Evolutionary conservation across 37 sponge, comb jelly and placozoan genomes (phyloP), one percentile per base, ranked within the genome.

Genomic region (Corticium candelabrum): DNA sequence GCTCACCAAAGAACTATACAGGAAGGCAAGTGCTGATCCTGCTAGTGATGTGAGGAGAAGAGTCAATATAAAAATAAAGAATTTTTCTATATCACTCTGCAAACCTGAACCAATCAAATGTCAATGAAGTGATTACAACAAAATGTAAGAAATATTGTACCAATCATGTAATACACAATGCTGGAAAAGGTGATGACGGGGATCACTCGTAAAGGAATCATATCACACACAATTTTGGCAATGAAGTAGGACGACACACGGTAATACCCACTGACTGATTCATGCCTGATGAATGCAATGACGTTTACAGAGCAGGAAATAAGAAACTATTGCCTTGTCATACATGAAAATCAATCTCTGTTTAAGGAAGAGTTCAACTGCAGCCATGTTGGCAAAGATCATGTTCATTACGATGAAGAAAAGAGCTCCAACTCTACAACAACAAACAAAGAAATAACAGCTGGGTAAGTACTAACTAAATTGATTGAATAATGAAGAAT

Each of bases 161-260:
- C 83, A 37, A 86, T 81, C 93, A 92, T 92, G 78, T 84, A 92
- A 82, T 92, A 92, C 3, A 76, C 37, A 27, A 92, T 89, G 69
- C 78, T 41, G 3, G 83, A 69, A 70, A 82, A 89, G 7, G 78
- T 2, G 34, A 35, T 3, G 0, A 86, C 40, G 7, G 93, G 93
- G 31, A 86, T 79, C 34, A 92, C 40, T 29, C 89, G 35, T 72
- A 81, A 69, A 11, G 93, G 87, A 32, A 92, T 57, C 3, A 92
- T 74, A 35, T 92, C 93, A 34, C 75, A 56, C 35, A 86, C 35
- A 5, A 89, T 76, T 62, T 84, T 84, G 1, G 93, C 72, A 7
- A 92, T 3, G 74, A 92, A 92, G 77, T 76, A 92, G 40, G 82
- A 78, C 32, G 92, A 91, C 39, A 91, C 92, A 79, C 92, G 73